These are phyloP conservation scores for Lepeophtheirus nordmannii DNA, from an alignment of 2,888 invertebrate species.

Conservation along the genomic window DNA sequence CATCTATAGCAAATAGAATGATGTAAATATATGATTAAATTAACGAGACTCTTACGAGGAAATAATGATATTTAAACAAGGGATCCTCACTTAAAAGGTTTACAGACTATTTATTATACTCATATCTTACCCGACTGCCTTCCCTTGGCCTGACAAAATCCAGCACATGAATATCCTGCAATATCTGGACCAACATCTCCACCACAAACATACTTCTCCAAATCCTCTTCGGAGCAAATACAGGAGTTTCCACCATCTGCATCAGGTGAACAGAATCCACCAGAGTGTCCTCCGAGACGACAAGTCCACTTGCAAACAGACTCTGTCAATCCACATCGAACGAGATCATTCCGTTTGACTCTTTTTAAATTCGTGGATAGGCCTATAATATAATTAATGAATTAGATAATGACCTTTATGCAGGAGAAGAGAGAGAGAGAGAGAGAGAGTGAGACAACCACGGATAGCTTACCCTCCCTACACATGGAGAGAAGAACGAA, in stretches of 20 bases:
- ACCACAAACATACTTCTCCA: neutral
- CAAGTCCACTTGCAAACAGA: neutral
- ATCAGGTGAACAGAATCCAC: neutral
- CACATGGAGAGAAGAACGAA: no score
- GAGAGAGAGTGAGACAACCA: no score
- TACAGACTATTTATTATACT: no score
- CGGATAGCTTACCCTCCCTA: no score
- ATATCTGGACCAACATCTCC: neutral
- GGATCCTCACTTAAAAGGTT: no score
- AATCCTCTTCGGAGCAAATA: neutral
- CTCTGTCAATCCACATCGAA: neutral
- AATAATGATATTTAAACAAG: no score
- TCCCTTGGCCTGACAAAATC: neutral
- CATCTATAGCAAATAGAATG: no score
- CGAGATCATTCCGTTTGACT: constrained; percentile 4
- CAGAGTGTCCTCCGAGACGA: constrained; percentile 2
- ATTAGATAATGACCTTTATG: neutral
- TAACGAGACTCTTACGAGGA: no score
- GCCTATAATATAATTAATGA: neutral
- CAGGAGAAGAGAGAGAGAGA: no score
- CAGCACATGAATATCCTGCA: neutral
- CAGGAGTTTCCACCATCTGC: neutral
- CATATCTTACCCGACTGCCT: neutral
- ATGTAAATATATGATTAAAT: no score
- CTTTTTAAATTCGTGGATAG: neutral